Evolutionary conservation across 2,113 vertebrate genomes (phyloP).

Genomic region (Oryzias celebensis): DNA sequence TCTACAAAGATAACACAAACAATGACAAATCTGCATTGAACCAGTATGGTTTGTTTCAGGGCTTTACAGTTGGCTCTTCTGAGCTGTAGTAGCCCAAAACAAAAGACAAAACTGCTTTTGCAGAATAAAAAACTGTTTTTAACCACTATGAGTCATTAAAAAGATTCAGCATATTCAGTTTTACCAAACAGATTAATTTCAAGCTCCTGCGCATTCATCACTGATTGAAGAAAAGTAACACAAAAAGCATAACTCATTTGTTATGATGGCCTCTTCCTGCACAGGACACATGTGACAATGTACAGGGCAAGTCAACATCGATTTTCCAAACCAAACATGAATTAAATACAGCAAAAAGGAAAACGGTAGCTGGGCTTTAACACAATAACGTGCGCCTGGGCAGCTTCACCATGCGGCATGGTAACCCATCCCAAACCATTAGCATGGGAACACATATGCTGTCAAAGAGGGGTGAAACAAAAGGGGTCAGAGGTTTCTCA

Average conservation of each 20-base stretch:
- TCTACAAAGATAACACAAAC: constrained; percentile 34
- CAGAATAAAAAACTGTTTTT: constrained; percentile 8
- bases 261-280: not conserved
- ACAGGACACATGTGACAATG: constrained; percentile 11
- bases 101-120: constrained; percentile 37
- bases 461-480: constrained; percentile 67
- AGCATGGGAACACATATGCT: constrained; percentile 74
- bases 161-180: no score
- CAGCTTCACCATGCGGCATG: constrained; percentile 63
- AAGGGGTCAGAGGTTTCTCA: constrained; percentile 71
- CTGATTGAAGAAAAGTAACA: no score
- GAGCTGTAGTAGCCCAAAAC: constrained; percentile 25
- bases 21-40: constrained; percentile 22
- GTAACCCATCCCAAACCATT: constrained; percentile 71
- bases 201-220: no score
- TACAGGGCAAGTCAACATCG: constrained; percentile 37
- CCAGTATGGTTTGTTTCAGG: constrained; percentile 31
- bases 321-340: constrained; percentile 45
- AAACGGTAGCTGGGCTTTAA: constrained; percentile 55
- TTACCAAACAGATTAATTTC: no score
- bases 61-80: constrained; percentile 27
- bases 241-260: no score
- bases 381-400: constrained; percentile 64
- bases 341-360: constrained; percentile 38
- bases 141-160: no score